phyloP scores from a whole-genome alignment of 2,888 invertebrate genomes.

The Endomychus coccineus region DNA sequence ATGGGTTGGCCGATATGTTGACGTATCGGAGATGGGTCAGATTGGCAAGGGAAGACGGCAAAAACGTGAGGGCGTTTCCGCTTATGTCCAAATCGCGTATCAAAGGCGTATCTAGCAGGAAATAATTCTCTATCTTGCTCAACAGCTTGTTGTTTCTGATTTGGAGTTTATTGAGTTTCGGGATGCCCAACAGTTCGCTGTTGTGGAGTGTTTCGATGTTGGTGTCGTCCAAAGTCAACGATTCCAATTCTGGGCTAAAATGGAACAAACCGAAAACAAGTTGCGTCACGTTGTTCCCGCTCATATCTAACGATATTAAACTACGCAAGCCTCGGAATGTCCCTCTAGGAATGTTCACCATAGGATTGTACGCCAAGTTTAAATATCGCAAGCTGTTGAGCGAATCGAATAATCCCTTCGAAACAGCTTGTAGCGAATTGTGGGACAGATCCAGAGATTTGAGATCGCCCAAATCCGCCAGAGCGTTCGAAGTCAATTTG shows the following conservation, averaged over 20 bases:
- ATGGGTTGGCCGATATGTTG: constrained; percentile 66
- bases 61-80: constrained; percentile 60
- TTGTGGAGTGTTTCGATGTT: constrained; percentile 58
- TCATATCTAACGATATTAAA: constrained; percentile 51
- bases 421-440: constrained; percentile 58
- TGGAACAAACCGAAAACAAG: constrained; percentile 58
- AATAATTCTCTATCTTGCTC: constrained; percentile 54
- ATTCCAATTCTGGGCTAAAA: constrained; percentile 53
- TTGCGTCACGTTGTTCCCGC: constrained; percentile 49
- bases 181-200: constrained; percentile 58
- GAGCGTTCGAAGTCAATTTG: constrained; percentile 63
- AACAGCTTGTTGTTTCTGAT: constrained; percentile 56
- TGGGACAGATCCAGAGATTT: constrained; percentile 55
- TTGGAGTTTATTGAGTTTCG: constrained; percentile 50
- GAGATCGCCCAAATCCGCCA: constrained; percentile 65
- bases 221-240: constrained; percentile 59
- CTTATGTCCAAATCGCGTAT: constrained; percentile 62
- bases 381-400: constrained; percentile 54
- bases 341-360: constrained; percentile 52
- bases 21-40: constrained; percentile 57
- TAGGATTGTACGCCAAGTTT: constrained; percentile 56
- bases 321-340: constrained; percentile 53
- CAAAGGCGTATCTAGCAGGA: constrained; percentile 53
- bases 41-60: constrained; percentile 63
- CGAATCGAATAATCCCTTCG: constrained; percentile 62